Evolutionary conservation across 1,140 invertebrate genomes (phyloP).

Genomic region (Polypedilum pembai): DNA sequence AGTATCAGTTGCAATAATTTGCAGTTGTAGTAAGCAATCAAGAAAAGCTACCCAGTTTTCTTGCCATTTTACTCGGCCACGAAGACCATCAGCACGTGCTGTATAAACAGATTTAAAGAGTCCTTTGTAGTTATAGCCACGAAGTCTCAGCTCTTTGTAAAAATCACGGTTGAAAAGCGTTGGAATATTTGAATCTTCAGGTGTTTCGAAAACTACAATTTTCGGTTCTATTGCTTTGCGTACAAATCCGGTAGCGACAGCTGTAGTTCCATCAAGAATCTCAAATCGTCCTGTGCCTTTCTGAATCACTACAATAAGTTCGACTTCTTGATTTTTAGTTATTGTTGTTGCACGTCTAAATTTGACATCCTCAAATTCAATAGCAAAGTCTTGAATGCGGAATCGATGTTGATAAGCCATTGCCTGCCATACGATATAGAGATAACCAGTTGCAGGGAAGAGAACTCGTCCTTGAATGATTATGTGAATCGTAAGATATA

Average conservation of each 20-base stretch:
- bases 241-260: constrained; percentile 56
- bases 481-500: constrained; percentile 38
- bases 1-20: constrained; percentile 53
- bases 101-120: neutral
- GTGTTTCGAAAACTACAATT: constrained; percentile 35
- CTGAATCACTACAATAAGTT: constrained; percentile 58
- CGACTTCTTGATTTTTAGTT: constrained; percentile 48
- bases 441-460: constrained; percentile 68
- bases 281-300: constrained; percentile 57
- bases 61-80: constrained; percentile 51
- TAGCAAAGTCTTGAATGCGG: neutral
- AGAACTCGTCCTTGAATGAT: constrained; percentile 47
- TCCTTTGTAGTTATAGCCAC: constrained; percentile 68
- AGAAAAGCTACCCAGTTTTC: constrained; percentile 69
- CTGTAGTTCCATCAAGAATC: constrained; percentile 53
- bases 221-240: constrained; percentile 33
- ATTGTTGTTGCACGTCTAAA: constrained; percentile 55
- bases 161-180: constrained; percentile 50
- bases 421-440: constrained; percentile 64
- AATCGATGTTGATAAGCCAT: constrained; percentile 52
- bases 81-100: constrained; percentile 40
- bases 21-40: constrained; percentile 70
- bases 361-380: constrained; percentile 25
- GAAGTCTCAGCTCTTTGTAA: constrained; percentile 69
- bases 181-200: constrained; percentile 40